Evolutionary conservation across 2,888 invertebrate genomes (phyloP).

Genomic region (Chelonus formosanus): DNA sequence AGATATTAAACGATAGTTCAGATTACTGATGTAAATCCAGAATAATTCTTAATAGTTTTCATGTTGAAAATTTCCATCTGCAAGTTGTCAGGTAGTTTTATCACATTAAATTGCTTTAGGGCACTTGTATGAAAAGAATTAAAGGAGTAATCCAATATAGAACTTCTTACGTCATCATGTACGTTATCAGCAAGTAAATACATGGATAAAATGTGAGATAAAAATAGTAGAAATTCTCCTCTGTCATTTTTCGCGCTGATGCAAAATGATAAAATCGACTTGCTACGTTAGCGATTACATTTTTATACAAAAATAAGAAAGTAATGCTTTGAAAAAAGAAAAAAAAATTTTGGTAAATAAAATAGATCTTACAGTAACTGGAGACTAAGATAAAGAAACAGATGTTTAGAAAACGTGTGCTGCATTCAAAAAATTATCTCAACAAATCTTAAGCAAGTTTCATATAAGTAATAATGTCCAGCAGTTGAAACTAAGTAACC

Average conservation of each 20-base stretch:
- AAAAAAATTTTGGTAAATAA: background rate
- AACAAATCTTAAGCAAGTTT: constrained; percentile 46
- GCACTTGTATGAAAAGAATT: background rate
- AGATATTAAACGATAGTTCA: too few relatives aligned
- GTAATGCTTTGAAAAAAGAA: background rate
- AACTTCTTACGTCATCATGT: background rate
- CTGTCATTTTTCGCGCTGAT: too few relatives aligned
- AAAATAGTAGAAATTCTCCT: too few relatives aligned
- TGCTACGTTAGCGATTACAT: too few relatives aligned
- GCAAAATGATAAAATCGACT: too few relatives aligned
- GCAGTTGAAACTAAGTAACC: background rate
- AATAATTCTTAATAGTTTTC: background rate
- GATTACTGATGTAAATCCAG: too few relatives aligned
- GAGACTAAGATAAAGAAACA: background rate
- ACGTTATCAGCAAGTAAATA: background rate
- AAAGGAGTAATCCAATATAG: background rate
- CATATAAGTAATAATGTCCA: constrained; percentile 41
- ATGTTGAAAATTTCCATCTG: constrained; percentile 5
- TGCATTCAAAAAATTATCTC: background rate
- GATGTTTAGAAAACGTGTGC: background rate
- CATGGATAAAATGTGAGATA: background rate
- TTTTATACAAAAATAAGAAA: too few relatives aligned
- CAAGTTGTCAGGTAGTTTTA: constrained; percentile 5
- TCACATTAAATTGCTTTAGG: background rate
- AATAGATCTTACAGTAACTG: constrained; percentile 1